Evolutionary conservation across 2,113 vertebrate genomes (phyloP), one percentile per base, ranked within the genome.

Genomic region (Sialia sialis): DNA sequence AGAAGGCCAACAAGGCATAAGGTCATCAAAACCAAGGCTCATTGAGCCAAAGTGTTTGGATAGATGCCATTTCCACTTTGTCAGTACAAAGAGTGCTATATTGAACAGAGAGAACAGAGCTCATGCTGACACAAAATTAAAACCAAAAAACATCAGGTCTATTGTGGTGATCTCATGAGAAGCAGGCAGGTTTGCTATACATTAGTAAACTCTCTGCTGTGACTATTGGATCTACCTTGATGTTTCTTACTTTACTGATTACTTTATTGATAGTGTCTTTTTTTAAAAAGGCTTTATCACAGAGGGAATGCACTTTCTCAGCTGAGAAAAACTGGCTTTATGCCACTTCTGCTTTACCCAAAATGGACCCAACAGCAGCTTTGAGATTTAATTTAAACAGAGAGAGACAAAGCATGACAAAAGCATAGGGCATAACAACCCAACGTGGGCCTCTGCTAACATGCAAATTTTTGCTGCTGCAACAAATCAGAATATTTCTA

Each of bases 1-100:
- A 83, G 59, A 96, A 94, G 66, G 94, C 80, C 82, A 92, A 95
- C 96, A 97, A 97, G 51, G 90, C 81, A 87, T 86, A 93, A 96
- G 91, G 92, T 95, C 84, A 95, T 96, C 88, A 94, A 96, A 97
- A 86, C 80, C 41, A 8, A 96, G 70, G 88, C 68, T 97, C 84
- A 96, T 34, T 68, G 69, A 95, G 72, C 46, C 74, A 67, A 68
- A 38, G n/a, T 90, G 76, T 94, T 96, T 93, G 87, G 96, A 89
- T 55, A 96, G 80, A 95, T 93, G 88, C 90, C 81, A 89, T 56
- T 95, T 89, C 62, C 66, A 89, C 49, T 95, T 94, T 73, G 52
- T 54, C 48, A 76, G 43, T 66, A 85, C 48, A 80, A 69, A 87
- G 78, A 63, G 18, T 66, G 69, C 26, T 49, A 12, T 74, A 43